phyloP scores from a whole-genome alignment of 23 tunicate species.

The Ascidia mentula region DNA sequence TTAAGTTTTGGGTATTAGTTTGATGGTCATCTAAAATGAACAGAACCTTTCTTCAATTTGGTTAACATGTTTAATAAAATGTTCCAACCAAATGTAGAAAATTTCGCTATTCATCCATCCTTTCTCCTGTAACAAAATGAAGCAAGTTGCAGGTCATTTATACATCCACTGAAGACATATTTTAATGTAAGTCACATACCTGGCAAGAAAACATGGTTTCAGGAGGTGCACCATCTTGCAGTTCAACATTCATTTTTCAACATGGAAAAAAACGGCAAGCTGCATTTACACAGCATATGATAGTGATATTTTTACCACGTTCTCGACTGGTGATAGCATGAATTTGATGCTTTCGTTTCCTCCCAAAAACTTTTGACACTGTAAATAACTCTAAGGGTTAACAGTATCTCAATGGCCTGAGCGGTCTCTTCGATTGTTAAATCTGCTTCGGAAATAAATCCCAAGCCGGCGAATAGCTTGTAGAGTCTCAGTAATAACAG shows the following conservation, averaged over 20 bases:
- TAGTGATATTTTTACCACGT: no score
- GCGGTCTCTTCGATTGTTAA: no score
- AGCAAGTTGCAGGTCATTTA: neutral
- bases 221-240: slow-evolving; percentile 37
- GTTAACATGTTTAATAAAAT: slow-evolving; percentile 23
- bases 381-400: no score
- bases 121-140: slow-evolving; percentile 20
- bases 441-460: no score
- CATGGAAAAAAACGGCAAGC: slow-evolving; percentile 16
- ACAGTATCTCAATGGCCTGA: no score
- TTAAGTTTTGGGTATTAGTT: slow-evolving; percentile 31
- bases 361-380: no score
- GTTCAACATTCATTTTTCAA: slow-evolving; percentile 8
- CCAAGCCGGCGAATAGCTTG: no score
- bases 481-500: no score
- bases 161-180: neutral
- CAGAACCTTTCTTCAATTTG: slow-evolving; percentile 8
- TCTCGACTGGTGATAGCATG: no score
- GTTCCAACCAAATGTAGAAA: slow-evolving; percentile 30
- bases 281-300: no score
- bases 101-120: slow-evolving; percentile 47
- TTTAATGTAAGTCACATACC: neutral
- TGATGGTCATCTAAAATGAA: slow-evolving; percentile 41
- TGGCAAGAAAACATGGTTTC: slow-evolving; percentile 18
- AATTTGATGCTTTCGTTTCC: no score